phyloP scores from a whole-genome alignment of 64 coral and sea anemone species.

The Dendrophyllia cribrosa region DNA sequence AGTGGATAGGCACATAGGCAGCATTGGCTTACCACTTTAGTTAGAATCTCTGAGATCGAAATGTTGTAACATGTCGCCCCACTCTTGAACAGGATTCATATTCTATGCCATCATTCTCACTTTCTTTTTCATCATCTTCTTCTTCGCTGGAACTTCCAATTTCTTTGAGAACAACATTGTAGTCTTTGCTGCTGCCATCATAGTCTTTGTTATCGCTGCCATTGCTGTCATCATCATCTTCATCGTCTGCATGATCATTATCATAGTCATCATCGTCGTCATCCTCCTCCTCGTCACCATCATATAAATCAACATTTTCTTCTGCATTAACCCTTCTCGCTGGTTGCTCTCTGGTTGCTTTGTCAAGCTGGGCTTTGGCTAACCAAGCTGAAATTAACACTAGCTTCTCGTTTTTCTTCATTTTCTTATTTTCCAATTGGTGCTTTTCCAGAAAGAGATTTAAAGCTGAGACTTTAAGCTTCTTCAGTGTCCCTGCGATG shows the following conservation, averaged over 20 bases:
- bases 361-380: constrained; percentile 55
- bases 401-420: too few species aligned
- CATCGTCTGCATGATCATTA: constrained; percentile 27
- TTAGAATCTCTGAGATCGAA: constrained; percentile 34
- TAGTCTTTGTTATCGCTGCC: too few species aligned
- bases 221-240: constrained; percentile 30
- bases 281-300: constrained; percentile 39
- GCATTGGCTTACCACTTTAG: constrained; percentile 48
- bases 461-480: background rate
- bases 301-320: constrained; percentile 57
- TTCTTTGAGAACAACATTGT: constrained; percentile 32
- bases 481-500: too few species aligned
- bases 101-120: constrained; percentile 4
- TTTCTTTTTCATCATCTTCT: constrained; percentile 8
- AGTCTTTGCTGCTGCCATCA: too few species aligned
- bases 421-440: too few species aligned
- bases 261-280: constrained; percentile 32
- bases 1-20: too few species aligned
- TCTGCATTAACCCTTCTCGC: constrained; percentile 40
- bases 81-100: constrained; percentile 66
- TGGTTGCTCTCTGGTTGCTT: constrained; percentile 20
- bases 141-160: constrained; percentile 60
- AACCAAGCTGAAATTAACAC: too few species aligned
- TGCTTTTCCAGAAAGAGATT: too few species aligned
- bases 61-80: constrained; percentile 59